A percentile compares a stretch with the other conserved stretches of the same genome.
Conservation (phyloP, 2,888 invertebrate species). For the Thumatha senex region DNA sequence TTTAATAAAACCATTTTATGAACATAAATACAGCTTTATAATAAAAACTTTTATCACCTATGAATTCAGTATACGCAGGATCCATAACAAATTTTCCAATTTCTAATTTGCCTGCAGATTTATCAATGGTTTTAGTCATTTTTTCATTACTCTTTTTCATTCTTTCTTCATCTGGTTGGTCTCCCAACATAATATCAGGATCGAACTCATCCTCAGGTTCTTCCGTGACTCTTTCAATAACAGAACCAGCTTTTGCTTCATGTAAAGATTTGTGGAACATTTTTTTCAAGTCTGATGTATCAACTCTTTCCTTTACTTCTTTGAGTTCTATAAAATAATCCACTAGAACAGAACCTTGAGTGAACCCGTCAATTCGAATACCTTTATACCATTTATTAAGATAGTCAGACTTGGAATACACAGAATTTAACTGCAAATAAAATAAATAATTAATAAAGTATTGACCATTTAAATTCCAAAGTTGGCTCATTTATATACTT, state of each 20-base stretch:
- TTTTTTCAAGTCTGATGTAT: slow-evolving; percentile 88
- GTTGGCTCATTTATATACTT: too few relatives aligned
- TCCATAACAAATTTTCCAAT: slow-evolving; percentile 93
- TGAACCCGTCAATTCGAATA: slow-evolving; percentile 94
- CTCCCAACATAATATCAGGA: slow-evolving; percentile 73
- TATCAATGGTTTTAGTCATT: slow-evolving; percentile 81
- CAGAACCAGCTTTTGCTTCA: slow-evolving; percentile 77
- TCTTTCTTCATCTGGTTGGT: slow-evolving; percentile 76
- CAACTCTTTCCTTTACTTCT: slow-evolving; percentile 87
- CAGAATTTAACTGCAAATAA: slow-evolving; percentile 89
- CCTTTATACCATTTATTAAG: slow-evolving; percentile 93
- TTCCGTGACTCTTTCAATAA: slow-evolving; percentile 60
- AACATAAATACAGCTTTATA: background rate
- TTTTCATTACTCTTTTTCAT: slow-evolving; percentile 73
- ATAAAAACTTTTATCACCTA: slow-evolving; percentile 83
- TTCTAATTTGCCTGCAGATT: slow-evolving; percentile 85
- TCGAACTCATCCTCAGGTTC: slow-evolving; percentile 56
- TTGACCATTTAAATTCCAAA: too few relatives aligned
- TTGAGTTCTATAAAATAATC: slow-evolving; percentile 94
- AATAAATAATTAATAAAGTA: background rate
- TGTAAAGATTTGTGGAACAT: slow-evolving; percentile 86
- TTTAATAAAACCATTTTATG: background rate
- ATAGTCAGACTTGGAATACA: slow-evolving; percentile 89
- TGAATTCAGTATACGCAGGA: slow-evolving; percentile 93
- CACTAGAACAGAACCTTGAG: slow-evolving; percentile 93